Percentiles rank a stretch among this genome's conserved stretches.
phyloP scores from a whole-genome alignment of 2,888 invertebrate species.

The Cheilosia variabilis region DNA sequence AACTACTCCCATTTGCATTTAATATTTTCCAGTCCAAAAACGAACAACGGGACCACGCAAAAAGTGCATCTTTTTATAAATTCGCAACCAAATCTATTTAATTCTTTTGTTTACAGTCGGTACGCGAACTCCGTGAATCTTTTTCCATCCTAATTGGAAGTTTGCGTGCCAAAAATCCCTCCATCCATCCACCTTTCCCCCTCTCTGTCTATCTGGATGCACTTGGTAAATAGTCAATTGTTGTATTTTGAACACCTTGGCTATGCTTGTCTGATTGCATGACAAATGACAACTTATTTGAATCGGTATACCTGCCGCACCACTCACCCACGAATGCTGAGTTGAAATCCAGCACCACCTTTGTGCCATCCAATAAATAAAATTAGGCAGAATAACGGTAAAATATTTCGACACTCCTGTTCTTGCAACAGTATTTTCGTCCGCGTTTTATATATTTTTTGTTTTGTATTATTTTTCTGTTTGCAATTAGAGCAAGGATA shows the following conservation, averaged over 20 bases:
- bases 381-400: slow-evolving; percentile 52
- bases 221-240: slow-evolving; percentile 5
- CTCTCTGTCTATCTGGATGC: neutral
- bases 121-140: neutral
- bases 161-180: slow-evolving; percentile 46
- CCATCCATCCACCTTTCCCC: no score
- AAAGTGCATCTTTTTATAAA: neutral
- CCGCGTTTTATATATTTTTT: slow-evolving; percentile 13
- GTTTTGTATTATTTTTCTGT: slow-evolving; percentile 15
- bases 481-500: slow-evolving; percentile 74
- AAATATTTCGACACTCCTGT: slow-evolving; percentile 63
- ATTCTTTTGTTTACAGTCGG: neutral
- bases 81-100: neutral
- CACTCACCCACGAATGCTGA: neutral
- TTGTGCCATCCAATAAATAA: slow-evolving; percentile 49
- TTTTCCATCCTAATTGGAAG: slow-evolving; percentile 24
- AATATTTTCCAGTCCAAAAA: neutral
- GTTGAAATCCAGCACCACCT: slow-evolving; percentile 12
- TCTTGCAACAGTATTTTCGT: slow-evolving; percentile 22
- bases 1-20: neutral
- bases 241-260: slow-evolving; percentile 1
- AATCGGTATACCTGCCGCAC: slow-evolving; percentile 3
- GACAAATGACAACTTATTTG: slow-evolving; percentile 64
- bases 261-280: slow-evolving; percentile 43
- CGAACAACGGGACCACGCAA: neutral